A percentile compares a stretch with the other conserved stretches of the same genome.
These are phyloP conservation scores for Bovichtus variegatus DNA, from an alignment of 2,797 vertebrate species.

Conservation along the genomic window DNA sequence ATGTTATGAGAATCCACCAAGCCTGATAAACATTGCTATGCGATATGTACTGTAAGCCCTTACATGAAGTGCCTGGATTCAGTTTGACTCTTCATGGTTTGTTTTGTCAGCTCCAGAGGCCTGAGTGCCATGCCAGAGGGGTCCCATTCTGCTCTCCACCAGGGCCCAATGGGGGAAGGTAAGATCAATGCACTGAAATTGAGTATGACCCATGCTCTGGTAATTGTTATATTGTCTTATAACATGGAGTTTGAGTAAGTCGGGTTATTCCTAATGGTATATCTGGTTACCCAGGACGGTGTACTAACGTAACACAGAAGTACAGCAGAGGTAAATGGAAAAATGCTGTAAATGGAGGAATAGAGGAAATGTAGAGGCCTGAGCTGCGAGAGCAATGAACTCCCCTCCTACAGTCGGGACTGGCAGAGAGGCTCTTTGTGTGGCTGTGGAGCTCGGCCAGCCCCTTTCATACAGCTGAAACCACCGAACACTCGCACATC, in stretches of 20 bases:
- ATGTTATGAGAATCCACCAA: not conserved
- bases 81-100: constrained; percentile 59
- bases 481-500: constrained; percentile 66
- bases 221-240: constrained; percentile 41
- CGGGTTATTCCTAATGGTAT: constrained; percentile 27
- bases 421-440: constrained; percentile 80
- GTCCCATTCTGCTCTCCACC: constrained; percentile 79
- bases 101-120: constrained; percentile 76
- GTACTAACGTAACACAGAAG: constrained; percentile 41
- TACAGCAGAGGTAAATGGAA: constrained; percentile 62
- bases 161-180: constrained; percentile 89
- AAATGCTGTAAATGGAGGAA: constrained; percentile 63
- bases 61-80: constrained; percentile 25
- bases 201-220: not conserved
- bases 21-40: constrained; percentile 18
- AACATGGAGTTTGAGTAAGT: constrained; percentile 26
- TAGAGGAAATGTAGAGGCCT: constrained; percentile 70
- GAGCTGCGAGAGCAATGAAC: constrained; percentile 63
- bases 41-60: constrained; percentile 24
- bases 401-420: constrained; percentile 73
- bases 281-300: constrained; percentile 40
- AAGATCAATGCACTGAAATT: constrained; percentile 53
- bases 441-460: constrained; percentile 69
- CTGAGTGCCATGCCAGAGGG: constrained; percentile 87
- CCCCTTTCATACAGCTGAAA: constrained; percentile 60